phyloP scores from a whole-genome alignment of 2,113 vertebrate genomes.

The Rhipidura dahli region DNA sequence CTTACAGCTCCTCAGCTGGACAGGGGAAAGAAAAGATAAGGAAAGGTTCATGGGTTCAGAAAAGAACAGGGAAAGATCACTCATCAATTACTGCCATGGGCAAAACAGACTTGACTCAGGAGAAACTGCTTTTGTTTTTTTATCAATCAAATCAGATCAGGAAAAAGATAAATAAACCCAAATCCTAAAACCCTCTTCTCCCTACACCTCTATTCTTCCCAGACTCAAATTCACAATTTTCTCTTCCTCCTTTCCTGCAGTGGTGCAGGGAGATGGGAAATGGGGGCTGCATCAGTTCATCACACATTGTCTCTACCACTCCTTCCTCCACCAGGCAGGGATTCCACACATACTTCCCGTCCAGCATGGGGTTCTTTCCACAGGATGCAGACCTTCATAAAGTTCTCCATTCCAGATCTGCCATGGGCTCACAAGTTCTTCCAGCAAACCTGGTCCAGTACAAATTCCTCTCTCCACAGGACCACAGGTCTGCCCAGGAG shows the following conservation, averaged over 20 bases:
- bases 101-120: background rate
- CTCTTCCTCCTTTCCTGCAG: background rate
- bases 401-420: background rate
- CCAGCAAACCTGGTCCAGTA: background rate
- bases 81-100: background rate
- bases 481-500: background rate
- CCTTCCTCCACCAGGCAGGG: background rate
- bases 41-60: background rate
- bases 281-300: background rate
- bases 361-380: background rate
- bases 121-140: background rate
- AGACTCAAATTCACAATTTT: background rate
- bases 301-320: background rate
- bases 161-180: background rate
- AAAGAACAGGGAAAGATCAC: background rate
- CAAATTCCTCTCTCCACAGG: background rate
- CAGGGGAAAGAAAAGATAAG: background rate
- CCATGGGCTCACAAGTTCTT: background rate
- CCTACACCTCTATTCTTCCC: background rate
- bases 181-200: background rate
- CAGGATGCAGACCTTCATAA: background rate
- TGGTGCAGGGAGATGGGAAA: background rate
- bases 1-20: background rate
- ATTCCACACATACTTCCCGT: background rate
- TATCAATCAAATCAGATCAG: background rate